Base-by-base conservation (phyloP, 2,113 vertebrate species). In the Lagopus leucura region DNA sequence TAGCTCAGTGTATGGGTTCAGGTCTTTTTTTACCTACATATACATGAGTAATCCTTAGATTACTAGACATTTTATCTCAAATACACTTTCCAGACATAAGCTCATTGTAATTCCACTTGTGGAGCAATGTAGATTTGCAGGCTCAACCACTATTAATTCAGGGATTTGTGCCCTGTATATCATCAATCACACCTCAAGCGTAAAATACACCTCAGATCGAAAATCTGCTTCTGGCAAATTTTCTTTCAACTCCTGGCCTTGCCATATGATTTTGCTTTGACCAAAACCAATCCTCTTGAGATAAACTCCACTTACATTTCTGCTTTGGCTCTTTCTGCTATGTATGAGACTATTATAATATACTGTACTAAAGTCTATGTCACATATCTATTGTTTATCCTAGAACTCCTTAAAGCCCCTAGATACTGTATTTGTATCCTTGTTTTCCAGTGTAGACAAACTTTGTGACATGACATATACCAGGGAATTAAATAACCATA, bases 101-200 rank as follows among this genome's bases (percentile, higher is more conserved):
- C 9, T 72, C 1, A 0, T 72, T 1, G 0, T 50, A 32, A 55
- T 57, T 88, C 42, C 11, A 18, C 5, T 54, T 0, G 0, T 43
- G 28, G 10, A 71, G 8, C 60, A 80, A 45, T 4, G 30, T 14
- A 57, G 61, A 65, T 42, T 61, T 63, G 43, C 76, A 94, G 69
- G 50, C 21, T 91, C 50, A 77, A 6, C 10, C 52, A 55, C 55
- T 32, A 32, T 18, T 55, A 76, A 40, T 64, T 60, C 19, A 75
- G 63, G 16, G 34, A 72, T 75, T 89, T 82, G 57, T 89, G 19
- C 11, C 57, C 5, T 40, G 1, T 42, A 19, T 28, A n/a, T 11
- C 4, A 75, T 30, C 27, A 63, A 10, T 73, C 24, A 38, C 22
- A 55, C 38, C 32, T 61, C 43, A 17, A 70, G 11, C 21, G 32